phyloP scores from a whole-genome alignment of 2,113 vertebrate genomes.

The Tragelaphus imberbis region DNA sequence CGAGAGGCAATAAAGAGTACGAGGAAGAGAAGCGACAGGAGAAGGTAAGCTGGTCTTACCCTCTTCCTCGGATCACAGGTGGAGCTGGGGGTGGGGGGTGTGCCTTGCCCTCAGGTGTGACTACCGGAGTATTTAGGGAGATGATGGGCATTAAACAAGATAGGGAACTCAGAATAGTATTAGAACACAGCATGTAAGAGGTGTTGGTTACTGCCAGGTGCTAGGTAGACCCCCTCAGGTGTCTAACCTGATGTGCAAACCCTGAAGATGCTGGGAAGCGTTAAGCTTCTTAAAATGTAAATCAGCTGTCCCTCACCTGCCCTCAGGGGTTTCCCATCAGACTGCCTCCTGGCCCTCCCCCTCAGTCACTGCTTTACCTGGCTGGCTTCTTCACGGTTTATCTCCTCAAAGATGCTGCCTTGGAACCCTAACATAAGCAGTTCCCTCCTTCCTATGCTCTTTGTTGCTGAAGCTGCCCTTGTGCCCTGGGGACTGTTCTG shows the following conservation, averaged over 20 bases:
- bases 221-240: not conserved
- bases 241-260: not conserved
- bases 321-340: not conserved
- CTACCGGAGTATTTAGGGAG: not conserved
- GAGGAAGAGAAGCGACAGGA: conserved; percentile 89
- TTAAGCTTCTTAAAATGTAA: not conserved
- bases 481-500: too few relatives aligned
- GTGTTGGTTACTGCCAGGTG: not conserved
- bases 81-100: not conserved
- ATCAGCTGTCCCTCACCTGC: too few relatives aligned
- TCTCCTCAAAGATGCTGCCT: not conserved
- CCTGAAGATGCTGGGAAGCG: too few relatives aligned
- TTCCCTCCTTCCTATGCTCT: accelerated
- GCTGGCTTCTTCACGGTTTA: not conserved
- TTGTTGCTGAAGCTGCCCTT: not conserved
- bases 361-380: not conserved
- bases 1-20: conserved; percentile 85
- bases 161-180: not conserved
- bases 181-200: not conserved
- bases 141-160: not conserved
- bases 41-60: conserved; percentile 73
- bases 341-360: too few relatives aligned
- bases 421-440: not conserved
- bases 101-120: not conserved
- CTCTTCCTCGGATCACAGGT: not conserved